A percentile compares a stretch with the other conserved stretches of the same genome.
Evolutionary conservation across 2,113 vertebrate genomes (phyloP).

Genomic region (Daubentonia madagascariensis): DNA sequence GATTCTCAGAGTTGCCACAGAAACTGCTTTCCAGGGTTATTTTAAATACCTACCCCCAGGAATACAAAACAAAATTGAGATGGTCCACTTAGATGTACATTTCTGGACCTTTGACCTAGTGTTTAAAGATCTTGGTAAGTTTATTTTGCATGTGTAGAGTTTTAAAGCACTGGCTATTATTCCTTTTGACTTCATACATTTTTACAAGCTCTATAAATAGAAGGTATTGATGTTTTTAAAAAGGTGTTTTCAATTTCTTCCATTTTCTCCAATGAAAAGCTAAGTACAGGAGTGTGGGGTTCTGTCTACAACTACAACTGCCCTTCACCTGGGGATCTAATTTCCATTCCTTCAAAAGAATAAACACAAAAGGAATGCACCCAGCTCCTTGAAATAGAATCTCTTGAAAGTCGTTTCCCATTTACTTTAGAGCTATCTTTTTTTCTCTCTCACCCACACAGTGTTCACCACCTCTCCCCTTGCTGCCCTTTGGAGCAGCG

Average conservation of each 20-base stretch:
- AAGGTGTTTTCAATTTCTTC: neutral
- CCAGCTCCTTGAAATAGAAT: neutral
- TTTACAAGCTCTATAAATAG: conserved; percentile 18
- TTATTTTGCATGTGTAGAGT: neutral
- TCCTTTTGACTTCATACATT: conserved; percentile 1
- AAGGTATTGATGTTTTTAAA: neutral
- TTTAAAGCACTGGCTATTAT: neutral
- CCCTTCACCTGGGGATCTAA: neutral
- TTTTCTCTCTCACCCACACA: neutral
- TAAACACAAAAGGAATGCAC: neutral
- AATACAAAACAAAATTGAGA: neutral
- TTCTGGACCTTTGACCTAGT: neutral
- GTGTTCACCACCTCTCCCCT: neutral
- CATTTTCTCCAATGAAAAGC: conserved; percentile 21
- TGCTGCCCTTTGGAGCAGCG: neutral
- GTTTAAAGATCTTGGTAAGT: neutral
- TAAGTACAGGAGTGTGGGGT: neutral
- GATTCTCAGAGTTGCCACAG: neutral
- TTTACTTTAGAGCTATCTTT: neutral
- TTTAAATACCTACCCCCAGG: neutral
- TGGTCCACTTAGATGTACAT: fast-evolving
- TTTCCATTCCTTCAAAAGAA: neutral
- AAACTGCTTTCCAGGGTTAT: neutral
- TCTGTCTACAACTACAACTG: neutral
- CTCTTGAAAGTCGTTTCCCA: neutral